A percentile compares a stretch with the other conserved stretches of the same genome.
phyloP scores from a whole-genome alignment of 2,888 invertebrate genomes.

The Chymomyza amoena region DNA sequence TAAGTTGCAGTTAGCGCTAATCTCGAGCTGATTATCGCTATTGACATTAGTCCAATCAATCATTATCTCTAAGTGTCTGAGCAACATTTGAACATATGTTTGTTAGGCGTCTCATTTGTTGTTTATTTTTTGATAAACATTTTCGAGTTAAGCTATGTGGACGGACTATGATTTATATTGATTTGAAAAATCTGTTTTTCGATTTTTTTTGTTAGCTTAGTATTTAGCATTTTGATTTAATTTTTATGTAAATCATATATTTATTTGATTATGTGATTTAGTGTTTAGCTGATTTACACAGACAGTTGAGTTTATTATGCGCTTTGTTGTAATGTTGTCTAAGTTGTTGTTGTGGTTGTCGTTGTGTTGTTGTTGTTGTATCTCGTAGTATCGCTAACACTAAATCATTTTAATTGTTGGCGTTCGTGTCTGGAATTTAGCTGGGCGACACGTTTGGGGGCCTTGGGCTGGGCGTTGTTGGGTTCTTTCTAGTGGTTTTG shows the following conservation, averaged over 20 bases:
- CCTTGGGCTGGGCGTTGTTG: not conserved
- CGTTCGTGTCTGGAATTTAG: slow-evolving; percentile 60
- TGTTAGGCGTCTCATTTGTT: slow-evolving; percentile 5
- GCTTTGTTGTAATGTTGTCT: not conserved
- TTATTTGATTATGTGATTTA: slow-evolving; percentile 69
- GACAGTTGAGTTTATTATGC: slow-evolving; percentile 62
- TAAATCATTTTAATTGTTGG: slow-evolving; percentile 72
- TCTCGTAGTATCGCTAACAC: slow-evolving; percentile 39
- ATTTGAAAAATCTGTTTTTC: slow-evolving; percentile 27
- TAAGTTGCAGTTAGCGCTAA: slow-evolving; percentile 59
- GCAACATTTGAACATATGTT: slow-evolving; percentile 52
- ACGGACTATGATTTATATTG: slow-evolving; percentile 25
- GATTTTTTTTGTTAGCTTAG: slow-evolving; percentile 29
- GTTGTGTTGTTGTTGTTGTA: slow-evolving; percentile 23
- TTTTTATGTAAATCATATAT: slow-evolving; percentile 73
- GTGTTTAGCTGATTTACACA: slow-evolving; percentile 63
- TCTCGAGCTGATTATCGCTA: slow-evolving; percentile 44
- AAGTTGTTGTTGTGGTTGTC: slow-evolving; percentile 21
- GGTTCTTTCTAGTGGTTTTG: slow-evolving; percentile 32
- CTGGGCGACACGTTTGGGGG: not conserved
- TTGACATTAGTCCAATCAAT: slow-evolving; percentile 55
- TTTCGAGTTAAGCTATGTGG: slow-evolving; percentile 3
- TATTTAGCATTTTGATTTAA: slow-evolving; percentile 46
- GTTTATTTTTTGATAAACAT: not conserved
- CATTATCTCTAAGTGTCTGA: slow-evolving; percentile 60